Evolutionary conservation across 2,888 invertebrate species (phyloP).

Genomic region (Deroplatys truncata): DNA sequence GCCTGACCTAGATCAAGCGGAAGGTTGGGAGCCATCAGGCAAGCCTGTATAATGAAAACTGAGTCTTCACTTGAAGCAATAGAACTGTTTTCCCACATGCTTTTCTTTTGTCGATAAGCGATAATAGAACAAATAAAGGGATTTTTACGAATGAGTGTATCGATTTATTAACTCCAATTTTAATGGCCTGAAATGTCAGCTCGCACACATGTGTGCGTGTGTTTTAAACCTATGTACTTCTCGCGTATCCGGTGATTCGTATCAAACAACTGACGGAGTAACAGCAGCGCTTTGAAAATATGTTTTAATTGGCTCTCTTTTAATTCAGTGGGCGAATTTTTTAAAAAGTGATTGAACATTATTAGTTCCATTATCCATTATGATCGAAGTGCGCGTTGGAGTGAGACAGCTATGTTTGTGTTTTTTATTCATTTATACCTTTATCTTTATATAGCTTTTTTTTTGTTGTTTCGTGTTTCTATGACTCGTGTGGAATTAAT

Average conservation of each 20-base stretch:
- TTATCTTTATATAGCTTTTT: too few species aligned
- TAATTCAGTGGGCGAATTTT: not conserved
- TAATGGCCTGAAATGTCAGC: not conserved
- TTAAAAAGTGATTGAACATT: not conserved
- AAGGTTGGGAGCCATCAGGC: too few species aligned
- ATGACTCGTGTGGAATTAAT: too few species aligned
- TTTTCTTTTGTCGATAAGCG: too few species aligned
- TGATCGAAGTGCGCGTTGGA: not conserved
- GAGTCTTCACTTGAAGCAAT: too few species aligned
- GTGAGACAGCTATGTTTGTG: not conserved
- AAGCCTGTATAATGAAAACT: too few species aligned
- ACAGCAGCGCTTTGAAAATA: not conserved
- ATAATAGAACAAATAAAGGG: too few species aligned
- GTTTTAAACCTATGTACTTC: not conserved
- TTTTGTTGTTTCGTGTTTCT: too few species aligned
- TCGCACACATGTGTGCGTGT: not conserved
- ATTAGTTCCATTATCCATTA: not conserved
- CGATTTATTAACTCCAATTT: not conserved
- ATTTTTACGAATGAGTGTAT: not conserved
- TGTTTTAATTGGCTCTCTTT: not conserved
- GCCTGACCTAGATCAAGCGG: too few species aligned
- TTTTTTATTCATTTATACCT: not conserved
- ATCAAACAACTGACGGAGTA: not conserved
- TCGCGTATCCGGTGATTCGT: not conserved
- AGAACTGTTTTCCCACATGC: too few species aligned